Conservation (phyloP, 2,113 vertebrate species). For the Tauraco erythrolophus region DNA sequence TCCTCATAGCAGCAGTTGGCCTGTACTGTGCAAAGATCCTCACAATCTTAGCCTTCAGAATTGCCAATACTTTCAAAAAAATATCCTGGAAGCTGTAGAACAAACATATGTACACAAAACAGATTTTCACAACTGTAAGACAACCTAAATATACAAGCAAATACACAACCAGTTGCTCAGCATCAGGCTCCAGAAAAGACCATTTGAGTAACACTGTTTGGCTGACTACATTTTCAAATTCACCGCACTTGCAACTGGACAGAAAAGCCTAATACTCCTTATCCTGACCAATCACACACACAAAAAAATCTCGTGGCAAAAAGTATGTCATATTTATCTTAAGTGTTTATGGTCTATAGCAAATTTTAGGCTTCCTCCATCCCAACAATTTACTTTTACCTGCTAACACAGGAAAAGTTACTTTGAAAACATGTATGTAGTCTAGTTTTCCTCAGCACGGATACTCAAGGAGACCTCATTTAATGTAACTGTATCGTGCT, state of each 20-base stretch:
- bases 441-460: rapidly evolving
- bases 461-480: neutral
- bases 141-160: neutral
- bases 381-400: neutral
- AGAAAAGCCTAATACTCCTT: neutral
- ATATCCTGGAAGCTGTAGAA: neutral
- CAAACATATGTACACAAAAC: neutral
- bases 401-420: neutral
- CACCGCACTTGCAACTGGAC: neutral
- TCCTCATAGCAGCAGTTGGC: neutral
- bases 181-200: neutral
- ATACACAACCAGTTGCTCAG: neutral
- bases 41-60: neutral
- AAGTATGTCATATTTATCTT: neutral
- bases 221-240: neutral
- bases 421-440: neutral
- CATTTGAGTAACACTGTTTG: neutral
- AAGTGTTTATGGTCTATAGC: neutral
- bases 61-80: neutral
- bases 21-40: neutral
- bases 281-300: neutral
- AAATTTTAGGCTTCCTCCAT: neutral
- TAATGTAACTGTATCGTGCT: neutral
- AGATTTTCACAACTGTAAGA: neutral
- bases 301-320: neutral